Evolutionary conservation across 2,113 vertebrate species (phyloP).

Genomic region (Ochotona princeps): DNA sequence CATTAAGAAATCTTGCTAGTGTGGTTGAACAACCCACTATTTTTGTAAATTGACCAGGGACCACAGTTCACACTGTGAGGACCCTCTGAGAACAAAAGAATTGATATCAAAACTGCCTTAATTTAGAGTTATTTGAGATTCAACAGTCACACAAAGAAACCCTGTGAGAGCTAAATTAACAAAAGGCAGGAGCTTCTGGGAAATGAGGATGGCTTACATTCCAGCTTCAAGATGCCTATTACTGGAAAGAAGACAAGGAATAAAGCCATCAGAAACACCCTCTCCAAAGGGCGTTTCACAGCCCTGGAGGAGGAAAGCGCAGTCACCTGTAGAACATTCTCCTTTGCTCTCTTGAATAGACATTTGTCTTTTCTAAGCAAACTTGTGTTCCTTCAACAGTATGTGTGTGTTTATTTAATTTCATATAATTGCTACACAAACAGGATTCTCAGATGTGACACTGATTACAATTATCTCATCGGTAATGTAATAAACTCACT

Average conservation of each 20-base stretch:
- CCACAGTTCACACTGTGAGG: not conserved
- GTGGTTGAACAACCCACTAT: not conserved
- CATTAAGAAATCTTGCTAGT: not conserved
- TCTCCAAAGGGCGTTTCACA: too few species aligned
- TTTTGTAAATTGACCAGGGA: not conserved
- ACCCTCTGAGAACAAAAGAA: not conserved
- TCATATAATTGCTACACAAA: slow-evolving; percentile 59
- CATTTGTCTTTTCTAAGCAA: too few species aligned
- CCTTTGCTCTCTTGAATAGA: too few species aligned
- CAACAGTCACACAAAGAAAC: not conserved
- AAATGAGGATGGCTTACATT: not conserved
- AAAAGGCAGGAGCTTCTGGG: not conserved
- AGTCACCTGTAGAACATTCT: too few species aligned
- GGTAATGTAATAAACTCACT: slow-evolving; percentile 39
- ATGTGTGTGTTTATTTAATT: slow-evolving; percentile 43
- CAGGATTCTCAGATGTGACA: slow-evolving; percentile 54
- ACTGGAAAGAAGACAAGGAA: too few species aligned
- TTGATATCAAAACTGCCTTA: not conserved
- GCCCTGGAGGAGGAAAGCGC: too few species aligned
- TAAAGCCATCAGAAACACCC: too few species aligned
- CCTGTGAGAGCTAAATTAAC: not conserved
- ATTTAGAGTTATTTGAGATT: not conserved
- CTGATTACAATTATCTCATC: slow-evolving; percentile 64
- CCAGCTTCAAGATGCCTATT: not conserved
- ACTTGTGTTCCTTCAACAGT: not conserved